Base-by-base conservation (phyloP, 2,888 invertebrate genomes). In the Cosmia pyralina region DNA sequence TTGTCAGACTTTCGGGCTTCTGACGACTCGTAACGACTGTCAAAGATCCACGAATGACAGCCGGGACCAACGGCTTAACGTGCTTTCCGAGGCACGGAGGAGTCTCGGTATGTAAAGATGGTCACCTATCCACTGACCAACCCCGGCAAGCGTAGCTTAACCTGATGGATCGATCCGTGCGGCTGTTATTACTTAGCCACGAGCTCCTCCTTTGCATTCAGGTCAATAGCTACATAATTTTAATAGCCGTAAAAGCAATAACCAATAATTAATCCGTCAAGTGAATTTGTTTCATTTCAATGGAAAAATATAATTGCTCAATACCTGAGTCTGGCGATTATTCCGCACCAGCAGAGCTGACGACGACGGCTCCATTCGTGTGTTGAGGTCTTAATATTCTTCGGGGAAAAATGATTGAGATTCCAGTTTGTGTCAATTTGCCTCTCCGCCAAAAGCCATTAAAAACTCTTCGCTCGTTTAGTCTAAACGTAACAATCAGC, bases 251-350 rank as follows among this genome's bases (percentile, higher is more conserved):
- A 13, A 46, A n/a, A 34, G n/a, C 41, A 52, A 69, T 11, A 28
- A 13, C 7, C 4, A 34, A 63, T 34, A 38, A 38, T 5, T 38
- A 34, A 41, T n/a, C 15, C n/a, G 17, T 13, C n/a, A 44, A 48
- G 28, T 48, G 19, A 48, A 71, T 72, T 58, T 10, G 13, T 50
- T 34, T 34, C 4, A 58, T 34, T 71, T 50, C 13, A 72, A 22
- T 44, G n/a, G 15, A 41, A 48, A 71, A 38, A 55, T 57, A 50
- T 28, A n/a, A 71, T 38, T 50, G 17, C 28, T n/a, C 8, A 13
- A n/a, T 48, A 22, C 11, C 22, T 22, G 22, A 70, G 15, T n/a
- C 15, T 52, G 34, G 38, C 22, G 55, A 48, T 70, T 73, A 55
- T 72, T 60, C 53, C 5, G 46, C 38, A 48, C 19, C 8, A 22